Percentiles rank a stretch among this genome's conserved stretches.
phyloP scores from a whole-genome alignment of 2,797 vertebrate species.

The Syngnathus rostellatus region DNA sequence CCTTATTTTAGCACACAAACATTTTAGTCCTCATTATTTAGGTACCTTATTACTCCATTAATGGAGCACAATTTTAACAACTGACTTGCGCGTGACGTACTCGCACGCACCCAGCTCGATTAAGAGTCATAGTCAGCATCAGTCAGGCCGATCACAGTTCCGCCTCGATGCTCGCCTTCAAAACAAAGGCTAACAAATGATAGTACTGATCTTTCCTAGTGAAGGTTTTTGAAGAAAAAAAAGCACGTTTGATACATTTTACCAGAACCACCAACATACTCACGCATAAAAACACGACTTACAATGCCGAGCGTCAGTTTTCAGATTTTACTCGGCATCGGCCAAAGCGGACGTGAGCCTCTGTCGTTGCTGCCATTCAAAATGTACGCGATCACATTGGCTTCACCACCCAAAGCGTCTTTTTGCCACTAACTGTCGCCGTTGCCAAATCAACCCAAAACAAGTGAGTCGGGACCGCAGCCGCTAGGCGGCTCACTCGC shows the following conservation, averaged over 20 bases:
- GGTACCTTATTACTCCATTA: too few relatives aligned
- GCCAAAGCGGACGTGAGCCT: constrained; percentile 11
- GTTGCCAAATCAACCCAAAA: constrained; percentile 4
- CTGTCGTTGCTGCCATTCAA: constrained; percentile 22
- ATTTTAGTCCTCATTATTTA: background rate
- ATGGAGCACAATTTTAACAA: too few relatives aligned
- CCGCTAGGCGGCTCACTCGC: constrained; percentile 5
- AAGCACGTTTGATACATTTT: too few relatives aligned
- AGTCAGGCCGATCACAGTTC: background rate
- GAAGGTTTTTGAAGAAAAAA: background rate
- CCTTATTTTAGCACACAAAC: too few relatives aligned
- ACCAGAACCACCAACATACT: background rate
- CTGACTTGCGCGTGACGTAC: background rate
- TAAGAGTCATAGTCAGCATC: background rate
- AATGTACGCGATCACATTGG: constrained; percentile 33
- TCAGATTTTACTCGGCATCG: constrained; percentile 35
- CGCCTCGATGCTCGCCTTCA: background rate
- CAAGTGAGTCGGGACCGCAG: constrained; percentile 8
- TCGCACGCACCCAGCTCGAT: background rate
- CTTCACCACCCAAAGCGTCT: constrained; percentile 22
- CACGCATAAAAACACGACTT: background rate
- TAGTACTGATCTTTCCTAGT: background rate
- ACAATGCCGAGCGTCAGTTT: background rate
- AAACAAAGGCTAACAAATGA: background rate
- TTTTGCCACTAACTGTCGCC: constrained; percentile 11